Conservation (phyloP, 2,888 invertebrate species). For the Nephrotoma appendiculata region DNA sequence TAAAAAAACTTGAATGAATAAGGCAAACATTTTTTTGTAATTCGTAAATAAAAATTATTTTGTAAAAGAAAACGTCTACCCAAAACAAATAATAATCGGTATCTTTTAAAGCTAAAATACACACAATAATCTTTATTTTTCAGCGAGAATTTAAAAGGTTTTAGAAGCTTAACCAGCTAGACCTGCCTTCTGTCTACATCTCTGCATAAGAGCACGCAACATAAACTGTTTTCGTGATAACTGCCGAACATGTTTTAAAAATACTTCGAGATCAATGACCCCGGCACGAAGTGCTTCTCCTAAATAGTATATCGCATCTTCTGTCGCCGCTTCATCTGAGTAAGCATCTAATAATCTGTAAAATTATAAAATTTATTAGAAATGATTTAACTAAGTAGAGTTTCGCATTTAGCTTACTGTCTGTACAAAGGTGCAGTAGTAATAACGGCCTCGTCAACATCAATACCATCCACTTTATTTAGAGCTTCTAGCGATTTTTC, state of each 20-base stretch:
- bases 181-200: constrained; percentile 90
- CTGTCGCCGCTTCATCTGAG: constrained; percentile 94
- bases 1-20: background rate
- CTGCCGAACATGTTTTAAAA: constrained; percentile 90
- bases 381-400: constrained; percentile 6
- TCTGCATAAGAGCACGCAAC: constrained; percentile 87
- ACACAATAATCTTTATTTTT: background rate
- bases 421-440: constrained; percentile 92
- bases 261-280: constrained; percentile 90
- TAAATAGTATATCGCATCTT: constrained; percentile 97
- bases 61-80: background rate
- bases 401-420: constrained; percentile 46
- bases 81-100: background rate
- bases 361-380: constrained; percentile 13
- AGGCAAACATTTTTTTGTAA: background rate
- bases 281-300: constrained; percentile 86
- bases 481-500: constrained; percentile 63
- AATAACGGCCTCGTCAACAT: constrained; percentile 93
- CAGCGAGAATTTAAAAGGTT: background rate
- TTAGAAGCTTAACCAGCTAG: constrained; percentile 44
- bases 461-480: constrained; percentile 64
- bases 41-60: background rate
- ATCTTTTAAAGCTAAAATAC: background rate
- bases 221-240: constrained; percentile 93
- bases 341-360: constrained; percentile 76